Evolutionary conservation across 2,113 vertebrate genomes (phyloP).

Genomic region (Lamprotornis superbus): DNA sequence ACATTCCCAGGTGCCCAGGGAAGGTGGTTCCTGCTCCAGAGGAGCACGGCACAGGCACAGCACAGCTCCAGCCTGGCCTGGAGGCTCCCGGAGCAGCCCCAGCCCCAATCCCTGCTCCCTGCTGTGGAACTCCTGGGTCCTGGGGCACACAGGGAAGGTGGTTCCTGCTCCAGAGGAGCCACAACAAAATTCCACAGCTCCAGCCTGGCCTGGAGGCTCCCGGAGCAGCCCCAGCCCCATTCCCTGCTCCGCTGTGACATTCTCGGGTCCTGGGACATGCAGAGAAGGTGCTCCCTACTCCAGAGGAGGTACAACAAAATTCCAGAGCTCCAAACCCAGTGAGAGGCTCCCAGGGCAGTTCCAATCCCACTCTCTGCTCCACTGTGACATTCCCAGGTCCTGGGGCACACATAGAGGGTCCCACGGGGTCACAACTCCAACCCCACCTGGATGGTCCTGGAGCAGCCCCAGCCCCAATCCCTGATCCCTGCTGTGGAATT

Average conservation of each 20-base stretch:
- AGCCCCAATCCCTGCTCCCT: rapidly evolving
- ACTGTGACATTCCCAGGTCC: background rate
- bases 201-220: background rate
- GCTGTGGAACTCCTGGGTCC: too few relatives aligned
- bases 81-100: background rate
- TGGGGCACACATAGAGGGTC: background rate
- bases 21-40: rapidly evolving
- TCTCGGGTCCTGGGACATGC: rapidly evolving
- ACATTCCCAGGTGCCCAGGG: background rate
- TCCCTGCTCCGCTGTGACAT: rapidly evolving
- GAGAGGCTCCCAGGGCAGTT: background rate
- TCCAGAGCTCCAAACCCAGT: rapidly evolving
- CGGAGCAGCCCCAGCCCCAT: background rate
- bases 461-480: too few relatives aligned
- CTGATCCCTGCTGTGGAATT: too few relatives aligned
- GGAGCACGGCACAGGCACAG: background rate
- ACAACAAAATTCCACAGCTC: background rate
- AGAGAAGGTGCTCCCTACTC: background rate
- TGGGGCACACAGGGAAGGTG: rapidly evolving
- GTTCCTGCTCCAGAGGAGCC: background rate
- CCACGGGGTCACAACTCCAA: too few relatives aligned
- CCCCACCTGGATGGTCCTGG: too few relatives aligned
- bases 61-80: background rate
- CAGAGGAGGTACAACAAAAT: background rate
- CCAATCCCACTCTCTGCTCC: rapidly evolving